Evolutionary conservation across 2,888 invertebrate species (phyloP).

Genomic region (Yponomeuta sedellus): DNA sequence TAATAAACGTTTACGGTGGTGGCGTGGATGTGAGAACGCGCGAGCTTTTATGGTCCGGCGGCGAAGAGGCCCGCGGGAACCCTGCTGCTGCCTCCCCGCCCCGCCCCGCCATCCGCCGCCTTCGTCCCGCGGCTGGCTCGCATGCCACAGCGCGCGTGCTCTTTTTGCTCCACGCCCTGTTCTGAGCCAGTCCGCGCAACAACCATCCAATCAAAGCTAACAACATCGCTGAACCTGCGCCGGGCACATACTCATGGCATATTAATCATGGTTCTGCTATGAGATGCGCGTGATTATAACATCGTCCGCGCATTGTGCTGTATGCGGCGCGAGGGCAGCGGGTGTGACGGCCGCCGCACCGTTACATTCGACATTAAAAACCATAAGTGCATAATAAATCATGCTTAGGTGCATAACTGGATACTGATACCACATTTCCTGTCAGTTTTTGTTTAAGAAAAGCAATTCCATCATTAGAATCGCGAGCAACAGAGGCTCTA

Average conservation of each 20-base stretch:
- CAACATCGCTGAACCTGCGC: background rate
- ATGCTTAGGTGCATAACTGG: constrained; percentile 16
- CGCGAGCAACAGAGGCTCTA: constrained; percentile 30
- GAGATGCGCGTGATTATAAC: background rate
- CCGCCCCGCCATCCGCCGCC: background rate
- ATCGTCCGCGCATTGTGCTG: constrained; percentile 14
- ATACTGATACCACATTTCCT: background rate
- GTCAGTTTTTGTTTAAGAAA: background rate
- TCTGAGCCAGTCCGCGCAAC: constrained; percentile 4
- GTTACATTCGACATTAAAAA: constrained; percentile 25
- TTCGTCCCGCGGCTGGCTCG: constrained; percentile 19
- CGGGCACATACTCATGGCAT: background rate
- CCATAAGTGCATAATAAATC: constrained; percentile 8
- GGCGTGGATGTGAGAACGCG: constrained; percentile 58
- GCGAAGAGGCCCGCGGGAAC: constrained; percentile 40
- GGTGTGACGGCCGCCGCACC: constrained; percentile 32
- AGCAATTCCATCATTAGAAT: background rate
- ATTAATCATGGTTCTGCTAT: background rate
- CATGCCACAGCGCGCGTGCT: constrained; percentile 39
- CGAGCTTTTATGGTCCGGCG: constrained; percentile 52
- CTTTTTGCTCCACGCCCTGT: constrained; percentile 44
- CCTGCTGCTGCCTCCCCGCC: constrained; percentile 23
- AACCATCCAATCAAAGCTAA: constrained; percentile 19
- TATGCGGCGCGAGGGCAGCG: constrained; percentile 18
- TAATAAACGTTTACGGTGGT: constrained; percentile 63